These are phyloP conservation scores for Lepidocyrtoides sp. DNA, from an alignment of 2,888 invertebrate genomes.

Conservation along the genomic window DNA sequence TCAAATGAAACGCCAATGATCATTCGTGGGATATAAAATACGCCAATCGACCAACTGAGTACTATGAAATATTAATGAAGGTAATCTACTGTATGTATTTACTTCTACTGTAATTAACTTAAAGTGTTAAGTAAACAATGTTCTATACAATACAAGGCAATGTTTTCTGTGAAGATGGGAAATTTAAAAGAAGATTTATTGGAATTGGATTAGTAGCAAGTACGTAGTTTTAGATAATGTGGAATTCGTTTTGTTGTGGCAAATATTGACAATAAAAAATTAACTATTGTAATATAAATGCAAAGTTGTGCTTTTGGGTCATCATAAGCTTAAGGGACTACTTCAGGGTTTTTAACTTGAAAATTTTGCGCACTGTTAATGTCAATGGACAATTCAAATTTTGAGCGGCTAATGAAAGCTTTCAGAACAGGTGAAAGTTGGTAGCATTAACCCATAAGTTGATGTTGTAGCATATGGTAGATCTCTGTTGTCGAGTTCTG, in stretches of 20 bases:
- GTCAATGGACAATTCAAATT: neutral
- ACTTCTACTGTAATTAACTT: neutral
- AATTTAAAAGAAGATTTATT: neutral
- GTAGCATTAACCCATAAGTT: conserved; percentile 82
- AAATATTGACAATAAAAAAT: conserved; percentile 47
- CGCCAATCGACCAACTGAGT: neutral
- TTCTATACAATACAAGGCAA: neutral
- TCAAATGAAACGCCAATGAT: neutral
- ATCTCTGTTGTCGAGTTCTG: conserved; percentile 78
- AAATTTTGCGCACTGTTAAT: neutral
- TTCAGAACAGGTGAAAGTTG: conserved; percentile 82
- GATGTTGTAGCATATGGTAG: conserved; percentile 81
- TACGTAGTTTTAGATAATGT: neutral
- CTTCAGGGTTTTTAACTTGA: neutral
- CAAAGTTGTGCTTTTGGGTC: neutral
- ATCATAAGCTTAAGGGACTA: no score
- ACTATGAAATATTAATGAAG: neutral
- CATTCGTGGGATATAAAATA: neutral
- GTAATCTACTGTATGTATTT: neutral
- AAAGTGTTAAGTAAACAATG: neutral
- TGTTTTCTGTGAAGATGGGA: conserved; percentile 11
- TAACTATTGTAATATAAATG: conserved; percentile 35
- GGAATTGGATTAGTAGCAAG: conserved; percentile 2
- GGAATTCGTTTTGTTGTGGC: conserved; percentile 36
- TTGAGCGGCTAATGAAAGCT: neutral